phyloP scores from a whole-genome alignment of 2,113 vertebrate genomes.

The Hydrochoerus hydrochaeris region DNA sequence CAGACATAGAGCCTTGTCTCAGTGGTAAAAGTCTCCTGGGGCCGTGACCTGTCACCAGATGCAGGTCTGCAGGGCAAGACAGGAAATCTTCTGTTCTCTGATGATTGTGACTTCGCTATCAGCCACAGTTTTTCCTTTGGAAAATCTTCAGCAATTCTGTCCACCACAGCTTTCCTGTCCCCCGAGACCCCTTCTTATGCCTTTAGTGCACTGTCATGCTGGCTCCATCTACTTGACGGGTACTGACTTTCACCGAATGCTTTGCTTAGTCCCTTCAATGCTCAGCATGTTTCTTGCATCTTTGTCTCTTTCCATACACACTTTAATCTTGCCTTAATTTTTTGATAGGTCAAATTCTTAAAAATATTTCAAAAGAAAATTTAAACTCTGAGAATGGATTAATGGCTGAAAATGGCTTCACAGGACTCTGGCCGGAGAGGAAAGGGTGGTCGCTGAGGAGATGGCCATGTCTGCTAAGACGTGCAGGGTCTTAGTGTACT shows the following conservation, averaged over 20 bases:
- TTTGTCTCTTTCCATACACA: background rate
- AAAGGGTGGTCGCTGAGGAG: too few species aligned
- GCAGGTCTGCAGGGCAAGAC: rapidly evolving
- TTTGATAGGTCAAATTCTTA: background rate
- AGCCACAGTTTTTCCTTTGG: rapidly evolving
- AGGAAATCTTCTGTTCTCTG: rapidly evolving
- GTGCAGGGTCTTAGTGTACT: rapidly evolving
- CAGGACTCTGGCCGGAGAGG: background rate
- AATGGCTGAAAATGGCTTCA: background rate
- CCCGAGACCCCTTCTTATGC: rapidly evolving
- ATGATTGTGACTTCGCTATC: too few species aligned
- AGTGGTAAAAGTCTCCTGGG: rapidly evolving
- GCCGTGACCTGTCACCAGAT: rapidly evolving
- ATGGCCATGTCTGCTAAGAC: too few species aligned
- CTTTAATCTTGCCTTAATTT: background rate
- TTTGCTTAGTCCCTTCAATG: background rate
- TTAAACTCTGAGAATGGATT: background rate
- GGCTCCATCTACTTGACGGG: background rate
- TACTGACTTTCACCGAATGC: background rate
- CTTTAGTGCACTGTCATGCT: rapidly evolving
- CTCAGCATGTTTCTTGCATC: background rate
- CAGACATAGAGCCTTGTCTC: rapidly evolving
- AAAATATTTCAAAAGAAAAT: background rate
- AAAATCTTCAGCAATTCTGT: background rate
- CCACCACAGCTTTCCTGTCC: rapidly evolving